These are phyloP conservation scores for Darevskia mixta DNA, from an alignment of 2,797 vertebrate genomes.

Conservation along the genomic window DNA sequence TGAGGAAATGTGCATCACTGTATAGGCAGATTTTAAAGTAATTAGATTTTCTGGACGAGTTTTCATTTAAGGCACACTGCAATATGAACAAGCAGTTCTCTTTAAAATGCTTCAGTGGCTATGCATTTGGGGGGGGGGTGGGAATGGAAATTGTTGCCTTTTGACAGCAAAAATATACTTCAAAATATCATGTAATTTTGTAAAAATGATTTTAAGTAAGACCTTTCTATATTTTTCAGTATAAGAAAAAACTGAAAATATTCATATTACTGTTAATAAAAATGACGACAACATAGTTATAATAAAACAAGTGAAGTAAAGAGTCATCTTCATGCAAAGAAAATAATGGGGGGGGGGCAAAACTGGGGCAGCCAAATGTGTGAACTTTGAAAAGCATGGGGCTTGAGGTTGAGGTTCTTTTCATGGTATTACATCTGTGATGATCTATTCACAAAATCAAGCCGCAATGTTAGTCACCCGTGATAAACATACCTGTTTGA, in stretches of 20 bases:
- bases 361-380: not conserved
- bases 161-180: constrained; percentile 8
- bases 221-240: not conserved
- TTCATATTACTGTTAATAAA: not conserved
- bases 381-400: not conserved
- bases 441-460: not conserved
- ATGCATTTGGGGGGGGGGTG: not conserved
- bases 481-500: not conserved
- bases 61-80: constrained; percentile 5
- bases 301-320: not conserved
- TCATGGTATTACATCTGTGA: not conserved
- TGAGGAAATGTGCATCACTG: not conserved
- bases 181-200: not conserved
- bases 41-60: constrained; percentile 7
- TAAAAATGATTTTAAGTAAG: not conserved
- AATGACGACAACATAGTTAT: not conserved
- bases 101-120: not conserved
- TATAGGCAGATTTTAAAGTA: constrained; percentile 28
- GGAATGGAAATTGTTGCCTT: not conserved
- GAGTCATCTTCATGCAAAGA: not conserved
- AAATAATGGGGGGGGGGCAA: not conserved
- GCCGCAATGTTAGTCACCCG: not conserved
- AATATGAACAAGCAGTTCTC: not conserved
- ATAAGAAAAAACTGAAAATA: not conserved
- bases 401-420: not conserved